Base-by-base conservation (phyloP, 2,113 vertebrate species). In the Psittacus erithacus region DNA sequence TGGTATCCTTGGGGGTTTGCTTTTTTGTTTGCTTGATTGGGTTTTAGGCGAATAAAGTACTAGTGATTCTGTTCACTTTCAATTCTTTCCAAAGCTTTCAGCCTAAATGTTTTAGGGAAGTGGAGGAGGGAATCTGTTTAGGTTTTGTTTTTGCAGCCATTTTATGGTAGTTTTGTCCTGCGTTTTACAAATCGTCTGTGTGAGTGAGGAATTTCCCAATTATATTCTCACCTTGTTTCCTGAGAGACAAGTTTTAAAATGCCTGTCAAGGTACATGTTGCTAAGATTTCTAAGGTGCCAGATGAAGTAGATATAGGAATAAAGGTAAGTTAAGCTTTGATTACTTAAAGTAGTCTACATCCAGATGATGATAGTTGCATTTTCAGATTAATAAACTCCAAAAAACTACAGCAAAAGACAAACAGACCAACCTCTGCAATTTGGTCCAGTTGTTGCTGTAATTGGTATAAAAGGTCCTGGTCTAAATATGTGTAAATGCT, bases 271-370 rank as follows among this genome's bases (percentile, higher is more conserved):
- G 17, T 83, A 60, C 6, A 44, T 4, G 1, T 63, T 83, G 31
- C 38, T 90, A 53, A 87, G 50, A 43, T 71, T 92, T 90, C n/a
- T 65, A 62, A 86, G 35, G 46, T 76, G 29, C 23, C 57, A 82
- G 31, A 25, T 89, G 62, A 91, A 79, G 19, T 82, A 92, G 38
- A 9, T 92, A 59, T 8, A n/a, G 62, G 22, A 76, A 28, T 73
- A 78, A 87, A 82, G 84, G 89, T 95, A 95, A 97, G 91, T 91
- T 93, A 77, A 94, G 5, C 16, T 79, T 80, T 65, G 38, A 20
- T 89, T 87, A 41, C 13, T 44, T 70, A 31, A 50, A 35, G 18
- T 77, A 31, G 31, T 81, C 9, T 35, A 1, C 60, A 44, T 33
- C 25, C 28, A 53, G 81, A 9, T 80, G 20, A 35, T 80, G 23